Evolutionary conservation across 2,888 invertebrate species (phyloP).

Genomic region (Stictocephala bisonia): DNA sequence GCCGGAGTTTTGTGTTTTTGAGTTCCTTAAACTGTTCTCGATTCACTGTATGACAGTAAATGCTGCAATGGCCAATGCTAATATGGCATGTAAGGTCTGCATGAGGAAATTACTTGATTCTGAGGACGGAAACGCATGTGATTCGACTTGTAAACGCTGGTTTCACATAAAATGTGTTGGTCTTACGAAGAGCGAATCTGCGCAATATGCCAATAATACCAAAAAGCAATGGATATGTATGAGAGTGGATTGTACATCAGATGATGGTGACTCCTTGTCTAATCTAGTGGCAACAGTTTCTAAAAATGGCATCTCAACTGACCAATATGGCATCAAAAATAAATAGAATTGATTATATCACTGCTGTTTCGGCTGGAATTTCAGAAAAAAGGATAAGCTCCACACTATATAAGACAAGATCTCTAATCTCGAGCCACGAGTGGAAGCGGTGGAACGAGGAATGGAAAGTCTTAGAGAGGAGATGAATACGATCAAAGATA

Average conservation of each 20-base stretch:
- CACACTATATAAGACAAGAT: neutral
- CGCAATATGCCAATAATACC: neutral
- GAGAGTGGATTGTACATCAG: neutral
- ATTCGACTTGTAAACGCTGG: neutral
- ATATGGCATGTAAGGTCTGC: neutral
- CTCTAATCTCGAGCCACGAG: conserved; percentile 61
- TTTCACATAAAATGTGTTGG: neutral
- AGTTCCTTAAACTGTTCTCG: no score
- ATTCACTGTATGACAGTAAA: no score
- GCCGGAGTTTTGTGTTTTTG: no score
- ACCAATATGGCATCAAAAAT: neutral
- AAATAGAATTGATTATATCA: neutral
- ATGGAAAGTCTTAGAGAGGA: no score
- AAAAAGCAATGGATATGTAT: neutral
- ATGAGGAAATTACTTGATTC: neutral
- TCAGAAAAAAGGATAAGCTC: no score
- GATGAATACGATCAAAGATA: no score
- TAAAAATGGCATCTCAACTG: neutral
- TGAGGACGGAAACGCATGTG: neutral
- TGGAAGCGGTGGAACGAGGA: no score
- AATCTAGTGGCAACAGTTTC: neutral
- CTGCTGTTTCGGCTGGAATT: neutral
- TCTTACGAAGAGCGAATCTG: neutral
- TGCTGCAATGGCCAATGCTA: neutral
- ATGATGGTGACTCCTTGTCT: neutral